These are phyloP conservation scores for Eupithecia abbreviata DNA, from an alignment of 2,888 invertebrate species.

Conservation along the genomic window DNA sequence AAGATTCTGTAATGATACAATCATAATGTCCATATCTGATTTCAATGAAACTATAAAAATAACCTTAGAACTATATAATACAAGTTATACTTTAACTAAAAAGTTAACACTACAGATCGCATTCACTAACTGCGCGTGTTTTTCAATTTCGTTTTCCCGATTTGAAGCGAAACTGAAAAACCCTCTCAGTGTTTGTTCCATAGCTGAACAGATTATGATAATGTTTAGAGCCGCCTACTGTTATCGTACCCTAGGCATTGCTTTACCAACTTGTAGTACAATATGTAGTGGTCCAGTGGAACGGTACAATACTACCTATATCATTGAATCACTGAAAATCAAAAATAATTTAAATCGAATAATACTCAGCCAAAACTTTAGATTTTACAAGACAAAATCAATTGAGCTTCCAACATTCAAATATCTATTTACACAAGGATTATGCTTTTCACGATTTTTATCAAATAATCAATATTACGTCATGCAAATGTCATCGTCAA, in stretches of 20 bases:
- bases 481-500: conserved; percentile 12
- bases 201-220: conserved; percentile 16
- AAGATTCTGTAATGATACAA: conserved; percentile 21
- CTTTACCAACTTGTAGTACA: conserved; percentile 67
- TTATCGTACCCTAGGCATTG: conserved; percentile 70
- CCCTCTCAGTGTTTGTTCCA: conserved; percentile 17
- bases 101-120: conserved; percentile 45
- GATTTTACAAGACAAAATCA: conserved; percentile 39
- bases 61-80: conserved; percentile 71
- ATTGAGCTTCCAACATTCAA: conserved; percentile 45
- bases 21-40: conserved; percentile 26
- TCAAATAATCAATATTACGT: conserved; percentile 18
- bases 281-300: conserved; percentile 58
- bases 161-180: conserved; percentile 23
- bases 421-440: conserved; percentile 48
- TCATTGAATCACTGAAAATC: conserved; percentile 32
- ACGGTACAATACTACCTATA: conserved; percentile 30
- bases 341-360: conserved; percentile 43
- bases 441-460: conserved; percentile 37
- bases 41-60: conserved; percentile 48
- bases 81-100: conserved; percentile 53
- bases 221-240: conserved; percentile 57
- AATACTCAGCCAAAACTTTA: conserved; percentile 39
- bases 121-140: neutral
- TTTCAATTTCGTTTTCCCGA: conserved; percentile 26